Percentiles rank a stretch among this genome's conserved stretches.
phyloP scores from a whole-genome alignment of 2,888 invertebrate genomes.

The Syrista parreyssii region DNA sequence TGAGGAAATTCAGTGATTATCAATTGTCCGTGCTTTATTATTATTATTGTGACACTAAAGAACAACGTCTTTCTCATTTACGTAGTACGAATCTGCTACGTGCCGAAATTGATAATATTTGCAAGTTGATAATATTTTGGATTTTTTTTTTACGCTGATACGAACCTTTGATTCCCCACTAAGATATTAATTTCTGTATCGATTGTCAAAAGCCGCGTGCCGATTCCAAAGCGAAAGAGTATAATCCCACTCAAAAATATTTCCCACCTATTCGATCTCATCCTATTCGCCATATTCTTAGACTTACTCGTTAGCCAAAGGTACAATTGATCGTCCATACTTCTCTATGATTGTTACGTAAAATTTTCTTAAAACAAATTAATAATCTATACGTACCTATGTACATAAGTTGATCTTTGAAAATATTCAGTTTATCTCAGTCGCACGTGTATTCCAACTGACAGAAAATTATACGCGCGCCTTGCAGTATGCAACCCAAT shows the following conservation, averaged over 20 bases:
- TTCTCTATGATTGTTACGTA: background rate
- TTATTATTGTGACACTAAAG: too few species aligned
- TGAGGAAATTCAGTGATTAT: too few species aligned
- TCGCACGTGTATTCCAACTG: background rate
- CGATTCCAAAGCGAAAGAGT: background rate
- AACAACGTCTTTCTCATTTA: too few species aligned
- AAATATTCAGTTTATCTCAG: background rate
- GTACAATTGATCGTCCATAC: background rate
- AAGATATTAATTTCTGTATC: background rate
- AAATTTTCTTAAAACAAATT: background rate
- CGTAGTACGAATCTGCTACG: too few species aligned
- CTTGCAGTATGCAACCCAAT: background rate
- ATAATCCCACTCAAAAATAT: background rate
- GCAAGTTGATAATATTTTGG: background rate
- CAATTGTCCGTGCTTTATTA: too few species aligned
- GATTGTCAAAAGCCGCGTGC: background rate
- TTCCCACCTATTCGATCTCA: background rate
- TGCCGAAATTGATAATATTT: background rate
- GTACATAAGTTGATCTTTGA: background rate
- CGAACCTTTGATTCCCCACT: background rate
- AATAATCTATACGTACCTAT: background rate
- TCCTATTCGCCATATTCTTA: background rate
- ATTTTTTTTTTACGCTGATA: background rate
- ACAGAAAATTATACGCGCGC: background rate
- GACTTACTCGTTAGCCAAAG: background rate